Conservation (phyloP, 2,797 vertebrate genomes). For the Kryptolebias ocellatus region DNA sequence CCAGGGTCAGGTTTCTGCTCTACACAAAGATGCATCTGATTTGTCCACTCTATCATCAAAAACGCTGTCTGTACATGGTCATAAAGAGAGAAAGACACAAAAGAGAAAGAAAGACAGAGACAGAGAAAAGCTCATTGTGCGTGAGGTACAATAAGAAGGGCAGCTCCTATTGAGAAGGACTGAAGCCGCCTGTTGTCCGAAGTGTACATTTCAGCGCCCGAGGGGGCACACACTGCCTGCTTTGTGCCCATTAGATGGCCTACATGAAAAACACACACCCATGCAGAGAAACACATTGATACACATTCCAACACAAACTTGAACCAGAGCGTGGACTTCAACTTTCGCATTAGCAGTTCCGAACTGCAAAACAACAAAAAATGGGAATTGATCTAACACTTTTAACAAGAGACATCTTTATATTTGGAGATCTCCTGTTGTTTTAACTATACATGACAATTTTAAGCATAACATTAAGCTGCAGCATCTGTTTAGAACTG, state of each 20-base stretch:
- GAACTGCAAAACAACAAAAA: background rate
- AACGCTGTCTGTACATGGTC: conserved; percentile 65
- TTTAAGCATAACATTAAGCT: too few species aligned
- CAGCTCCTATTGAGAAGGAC: conserved; percentile 86
- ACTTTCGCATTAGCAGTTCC: conserved; percentile 31
- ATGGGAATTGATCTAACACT: background rate
- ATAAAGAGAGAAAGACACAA: conserved; percentile 63
- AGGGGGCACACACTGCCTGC: conserved; percentile 78
- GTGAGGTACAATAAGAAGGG: conserved; percentile 86
- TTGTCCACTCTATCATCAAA: conserved; percentile 55
- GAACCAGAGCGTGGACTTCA: conserved; percentile 33
- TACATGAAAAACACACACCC: conserved; percentile 71
- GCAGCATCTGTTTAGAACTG: too few species aligned
- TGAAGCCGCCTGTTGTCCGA: conserved; percentile 83
- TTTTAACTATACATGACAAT: background rate
- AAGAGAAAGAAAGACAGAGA: conserved; percentile 45
- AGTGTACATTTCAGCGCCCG: conserved; percentile 81
- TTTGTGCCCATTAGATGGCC: conserved; percentile 78
- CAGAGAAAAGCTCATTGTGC: conserved; percentile 85
- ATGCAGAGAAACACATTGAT: conserved; percentile 57
- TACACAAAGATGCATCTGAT: conserved; percentile 49
- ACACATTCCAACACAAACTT: conserved; percentile 52
- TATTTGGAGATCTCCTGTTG: background rate
- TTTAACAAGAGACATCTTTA: background rate
- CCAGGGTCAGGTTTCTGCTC: conserved; percentile 7